Conservation (phyloP, 2,113 vertebrate species). For the Epinephelus lanceolatus region DNA sequence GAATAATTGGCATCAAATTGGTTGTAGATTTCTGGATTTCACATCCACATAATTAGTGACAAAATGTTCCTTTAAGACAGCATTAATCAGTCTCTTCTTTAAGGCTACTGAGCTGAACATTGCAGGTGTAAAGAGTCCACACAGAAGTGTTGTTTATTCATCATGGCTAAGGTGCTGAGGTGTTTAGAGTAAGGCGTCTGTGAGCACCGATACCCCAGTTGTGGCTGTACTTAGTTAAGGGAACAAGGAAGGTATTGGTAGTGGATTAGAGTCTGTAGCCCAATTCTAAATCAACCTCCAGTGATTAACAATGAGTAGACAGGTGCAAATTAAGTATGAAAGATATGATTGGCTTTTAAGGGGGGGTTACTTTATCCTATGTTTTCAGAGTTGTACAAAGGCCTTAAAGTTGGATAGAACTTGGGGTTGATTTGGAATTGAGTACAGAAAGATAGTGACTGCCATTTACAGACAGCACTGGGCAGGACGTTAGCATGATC, state of each 20-base stretch:
- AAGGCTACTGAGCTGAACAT: slow-evolving; percentile 54
- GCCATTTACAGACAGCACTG: slow-evolving; percentile 12
- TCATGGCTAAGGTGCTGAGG: slow-evolving; percentile 72
- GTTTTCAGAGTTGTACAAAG: slow-evolving; percentile 36
- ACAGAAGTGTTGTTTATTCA: slow-evolving; percentile 37
- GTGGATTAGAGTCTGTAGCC: slow-evolving; percentile 31
- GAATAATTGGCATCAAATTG: neutral
- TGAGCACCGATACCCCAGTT: slow-evolving; percentile 55
- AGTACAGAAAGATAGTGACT: slow-evolving; percentile 32
- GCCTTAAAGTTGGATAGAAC: slow-evolving; percentile 12
- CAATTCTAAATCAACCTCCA: slow-evolving; percentile 60
- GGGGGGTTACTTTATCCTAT: neutral
- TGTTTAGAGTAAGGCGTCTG: slow-evolving; percentile 71
- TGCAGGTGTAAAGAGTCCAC: slow-evolving; percentile 34
- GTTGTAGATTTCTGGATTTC: neutral
- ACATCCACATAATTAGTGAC: slow-evolving; percentile 3
- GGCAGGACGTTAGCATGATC: slow-evolving; percentile 18
- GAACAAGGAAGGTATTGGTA: slow-evolving; percentile 29
- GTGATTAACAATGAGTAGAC: slow-evolving; percentile 9
- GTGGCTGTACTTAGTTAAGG: slow-evolving; percentile 41
- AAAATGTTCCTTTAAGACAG: slow-evolving; percentile 47
- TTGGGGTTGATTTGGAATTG: slow-evolving; percentile 49
- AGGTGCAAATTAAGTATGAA: slow-evolving; percentile 15
- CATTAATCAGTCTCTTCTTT: slow-evolving; percentile 18
- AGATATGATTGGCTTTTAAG: neutral